Evolutionary conservation across 2,888 invertebrate genomes (phyloP).

Genomic region (Agrotis segetum): DNA sequence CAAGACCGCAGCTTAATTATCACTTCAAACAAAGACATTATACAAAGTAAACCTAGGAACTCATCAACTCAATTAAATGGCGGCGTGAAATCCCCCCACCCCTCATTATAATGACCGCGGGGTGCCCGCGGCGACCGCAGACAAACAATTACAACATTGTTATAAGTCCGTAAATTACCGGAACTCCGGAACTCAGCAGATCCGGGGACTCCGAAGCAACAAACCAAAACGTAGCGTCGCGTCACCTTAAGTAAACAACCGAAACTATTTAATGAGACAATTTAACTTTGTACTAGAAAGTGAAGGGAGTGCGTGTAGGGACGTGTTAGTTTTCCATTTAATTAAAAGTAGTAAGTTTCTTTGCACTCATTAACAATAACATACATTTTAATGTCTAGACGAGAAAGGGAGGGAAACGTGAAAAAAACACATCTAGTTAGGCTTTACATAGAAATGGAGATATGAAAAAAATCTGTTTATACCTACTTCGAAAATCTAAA

Average conservation of each 20-base stretch:
- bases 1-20: slow-evolving; percentile 32
- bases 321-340: background rate
- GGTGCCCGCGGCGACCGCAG: slow-evolving; percentile 20
- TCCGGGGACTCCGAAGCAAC: slow-evolving; percentile 13
- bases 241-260: slow-evolving; percentile 24
- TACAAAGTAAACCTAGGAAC: slow-evolving; percentile 6
- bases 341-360: slow-evolving; percentile 21
- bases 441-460: background rate
- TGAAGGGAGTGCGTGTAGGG: slow-evolving; percentile 4
- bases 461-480: background rate
- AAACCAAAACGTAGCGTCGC: slow-evolving; percentile 15
- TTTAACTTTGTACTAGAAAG: slow-evolving; percentile 49
- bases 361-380: background rate
- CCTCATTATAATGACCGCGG: slow-evolving; percentile 28
- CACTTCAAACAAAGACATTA: slow-evolving; percentile 26
- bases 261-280: slow-evolving; percentile 56
- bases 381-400: background rate
- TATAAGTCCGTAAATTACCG: slow-evolving; percentile 45
- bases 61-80: slow-evolving; percentile 31
- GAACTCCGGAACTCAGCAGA: slow-evolving; percentile 7
- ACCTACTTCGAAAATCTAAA: background rate
- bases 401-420: too few relatives aligned
- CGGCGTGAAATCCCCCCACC: slow-evolving; percentile 18
- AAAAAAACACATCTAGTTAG: background rate
- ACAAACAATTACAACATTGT: slow-evolving; percentile 60